Conservation (phyloP, 1,140 invertebrate genomes). For the Campoletis sonorensis region DNA sequence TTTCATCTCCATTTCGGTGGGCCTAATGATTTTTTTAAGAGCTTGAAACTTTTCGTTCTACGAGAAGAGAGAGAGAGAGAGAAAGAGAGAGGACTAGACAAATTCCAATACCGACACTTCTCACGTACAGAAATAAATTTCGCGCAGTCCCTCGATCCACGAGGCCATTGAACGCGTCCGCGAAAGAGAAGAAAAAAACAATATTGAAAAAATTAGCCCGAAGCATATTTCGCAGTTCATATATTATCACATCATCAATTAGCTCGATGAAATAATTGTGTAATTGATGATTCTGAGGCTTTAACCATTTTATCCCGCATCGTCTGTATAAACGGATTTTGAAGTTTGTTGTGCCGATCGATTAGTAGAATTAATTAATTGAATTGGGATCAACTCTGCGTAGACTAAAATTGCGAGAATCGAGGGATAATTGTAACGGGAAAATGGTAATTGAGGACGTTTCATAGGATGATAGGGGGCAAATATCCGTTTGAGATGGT, state of each 20-base stretch:
- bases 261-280: neutral
- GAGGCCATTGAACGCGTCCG: neutral
- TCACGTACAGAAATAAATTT: slow-evolving; percentile 1
- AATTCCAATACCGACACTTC: slow-evolving; percentile 3
- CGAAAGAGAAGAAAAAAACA: too few relatives aligned
- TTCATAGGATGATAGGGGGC: too few relatives aligned
- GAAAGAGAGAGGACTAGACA: too few relatives aligned
- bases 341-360: neutral
- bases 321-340: neutral
- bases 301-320: neutral
- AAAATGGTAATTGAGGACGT: too few relatives aligned
- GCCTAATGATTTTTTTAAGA: slow-evolving; percentile 68
- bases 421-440: neutral
- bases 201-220: neutral
- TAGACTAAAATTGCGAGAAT: neutral
- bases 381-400: neutral
- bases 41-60: neutral
- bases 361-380: neutral
- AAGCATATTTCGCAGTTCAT: neutral
- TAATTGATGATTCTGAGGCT: neutral
- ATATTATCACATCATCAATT: slow-evolving; percentile 6
- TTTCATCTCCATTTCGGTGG: too few relatives aligned
- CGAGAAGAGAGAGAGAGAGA: too few relatives aligned
- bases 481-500: too few relatives aligned
- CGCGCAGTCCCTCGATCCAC: neutral